Percentiles rank a stretch among this genome's conserved stretches.
Evolutionary conservation across 1,140 invertebrate genomes (phyloP).

Genomic region (Helicoverpa armigera): DNA sequence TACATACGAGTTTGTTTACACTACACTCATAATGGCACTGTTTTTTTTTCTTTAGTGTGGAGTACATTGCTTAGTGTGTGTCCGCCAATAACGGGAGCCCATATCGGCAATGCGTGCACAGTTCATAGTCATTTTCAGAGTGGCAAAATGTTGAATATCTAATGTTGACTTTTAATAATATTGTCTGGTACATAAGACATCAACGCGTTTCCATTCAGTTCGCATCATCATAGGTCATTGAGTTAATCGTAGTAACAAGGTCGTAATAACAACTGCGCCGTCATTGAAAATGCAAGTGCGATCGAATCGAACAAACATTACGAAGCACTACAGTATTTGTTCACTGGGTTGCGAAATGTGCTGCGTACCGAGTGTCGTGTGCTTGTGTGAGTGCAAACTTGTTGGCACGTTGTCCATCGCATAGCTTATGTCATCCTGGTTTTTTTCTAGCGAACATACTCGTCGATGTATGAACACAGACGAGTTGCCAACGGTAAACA

Average conservation of each 20-base stretch:
- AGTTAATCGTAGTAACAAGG: constrained; percentile 58
- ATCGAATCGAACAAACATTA: constrained; percentile 47
- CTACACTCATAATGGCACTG: constrained; percentile 68
- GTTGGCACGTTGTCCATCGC: constrained; percentile 61
- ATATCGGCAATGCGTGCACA: constrained; percentile 62
- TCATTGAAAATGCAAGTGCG: constrained; percentile 68
- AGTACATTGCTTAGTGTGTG: constrained; percentile 82
- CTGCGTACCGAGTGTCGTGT: constrained; percentile 64
- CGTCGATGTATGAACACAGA: constrained; percentile 65
- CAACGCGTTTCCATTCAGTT: constrained; percentile 64
- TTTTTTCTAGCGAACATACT: constrained; percentile 75
- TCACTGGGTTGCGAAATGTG: constrained; percentile 66
- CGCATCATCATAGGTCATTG: constrained; percentile 56
- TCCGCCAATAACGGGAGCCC: constrained; percentile 76
- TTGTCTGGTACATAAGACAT: constrained; percentile 69
- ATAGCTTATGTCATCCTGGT: constrained; percentile 66
- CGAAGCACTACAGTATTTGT: constrained; percentile 56
- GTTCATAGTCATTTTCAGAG: constrained; percentile 58
- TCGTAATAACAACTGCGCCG: constrained; percentile 65
- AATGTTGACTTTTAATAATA: constrained; percentile 51
- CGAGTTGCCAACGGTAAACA: constrained; percentile 55
- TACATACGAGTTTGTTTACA: constrained; percentile 54
- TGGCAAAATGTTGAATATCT: constrained; percentile 45
- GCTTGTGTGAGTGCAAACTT: constrained; percentile 68
- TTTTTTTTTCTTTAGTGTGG: constrained; percentile 73